phyloP scores from a whole-genome alignment of 2,888 invertebrate species.

The Diaphora mendica region DNA sequence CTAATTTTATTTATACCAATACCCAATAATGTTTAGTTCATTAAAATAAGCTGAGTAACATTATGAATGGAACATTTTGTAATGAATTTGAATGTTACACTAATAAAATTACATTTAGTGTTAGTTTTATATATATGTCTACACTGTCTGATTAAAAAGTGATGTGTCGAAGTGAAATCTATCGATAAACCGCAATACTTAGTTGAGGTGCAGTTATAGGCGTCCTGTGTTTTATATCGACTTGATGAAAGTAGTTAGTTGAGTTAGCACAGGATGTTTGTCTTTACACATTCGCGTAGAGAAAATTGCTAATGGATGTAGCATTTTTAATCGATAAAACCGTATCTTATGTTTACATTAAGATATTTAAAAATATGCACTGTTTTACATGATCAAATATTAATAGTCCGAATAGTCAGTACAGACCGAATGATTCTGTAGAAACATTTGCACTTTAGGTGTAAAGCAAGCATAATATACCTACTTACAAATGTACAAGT shows the following conservation, averaged over 20 bases:
- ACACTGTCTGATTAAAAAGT: slow-evolving; percentile 5
- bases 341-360: neutral
- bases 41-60: too few relatives aligned
- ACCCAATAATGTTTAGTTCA: too few relatives aligned
- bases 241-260: slow-evolving; percentile 54
- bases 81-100: too few relatives aligned
- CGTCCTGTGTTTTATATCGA: slow-evolving; percentile 43
- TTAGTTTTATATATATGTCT: too few relatives aligned
- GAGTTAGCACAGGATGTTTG: slow-evolving; percentile 53
- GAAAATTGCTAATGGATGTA: slow-evolving; percentile 43
- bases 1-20: too few relatives aligned
- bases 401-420: neutral
- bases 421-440: neutral
- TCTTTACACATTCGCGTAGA: slow-evolving; percentile 34
- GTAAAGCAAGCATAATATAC: neutral
- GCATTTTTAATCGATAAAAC: slow-evolving; percentile 8
- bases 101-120: too few relatives aligned
- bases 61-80: too few relatives aligned
- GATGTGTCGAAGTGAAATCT: slow-evolving; percentile 15
- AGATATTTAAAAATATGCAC: neutral
- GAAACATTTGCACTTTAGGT: neutral
- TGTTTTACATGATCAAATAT: too few relatives aligned
- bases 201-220: slow-evolving; percentile 22
- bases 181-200: slow-evolving; percentile 13
- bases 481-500: neutral